Conservation (phyloP, 2,113 vertebrate species). For the Arvicanthis niloticus region DNA sequence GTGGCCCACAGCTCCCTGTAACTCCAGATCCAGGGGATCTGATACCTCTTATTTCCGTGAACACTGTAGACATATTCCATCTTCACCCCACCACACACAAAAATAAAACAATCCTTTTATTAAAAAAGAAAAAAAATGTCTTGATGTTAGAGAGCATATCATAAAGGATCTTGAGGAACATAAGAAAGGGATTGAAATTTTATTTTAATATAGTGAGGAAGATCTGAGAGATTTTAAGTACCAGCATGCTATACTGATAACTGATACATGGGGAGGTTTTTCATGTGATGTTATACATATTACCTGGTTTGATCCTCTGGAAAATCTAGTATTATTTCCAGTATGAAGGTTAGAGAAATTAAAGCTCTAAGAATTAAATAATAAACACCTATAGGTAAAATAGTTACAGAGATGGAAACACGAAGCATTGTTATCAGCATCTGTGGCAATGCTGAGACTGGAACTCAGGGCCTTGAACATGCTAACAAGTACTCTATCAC, state of each 20-base stretch:
- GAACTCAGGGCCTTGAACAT: not conserved
- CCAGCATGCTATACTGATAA: too few species aligned
- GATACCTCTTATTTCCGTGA: not conserved
- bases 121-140: not conserved
- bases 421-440: not conserved
- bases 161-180: not conserved
- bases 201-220: not conserved
- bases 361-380: not conserved
- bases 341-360: not conserved
- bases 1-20: not conserved
- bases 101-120: not conserved
- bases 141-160: not conserved
- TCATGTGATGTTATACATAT: not conserved
- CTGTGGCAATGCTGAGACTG: not conserved
- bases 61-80: not conserved
- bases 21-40: not conserved
- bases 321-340: not conserved
- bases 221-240: not conserved
- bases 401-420: not conserved
- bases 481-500: not conserved
- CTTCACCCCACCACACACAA: not conserved
- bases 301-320: not conserved
- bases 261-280: not conserved
- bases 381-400: not conserved
- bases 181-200: not conserved